Base-by-base conservation (phyloP, 2,797 vertebrate species). In the Heterohyrax brucei region DNA sequence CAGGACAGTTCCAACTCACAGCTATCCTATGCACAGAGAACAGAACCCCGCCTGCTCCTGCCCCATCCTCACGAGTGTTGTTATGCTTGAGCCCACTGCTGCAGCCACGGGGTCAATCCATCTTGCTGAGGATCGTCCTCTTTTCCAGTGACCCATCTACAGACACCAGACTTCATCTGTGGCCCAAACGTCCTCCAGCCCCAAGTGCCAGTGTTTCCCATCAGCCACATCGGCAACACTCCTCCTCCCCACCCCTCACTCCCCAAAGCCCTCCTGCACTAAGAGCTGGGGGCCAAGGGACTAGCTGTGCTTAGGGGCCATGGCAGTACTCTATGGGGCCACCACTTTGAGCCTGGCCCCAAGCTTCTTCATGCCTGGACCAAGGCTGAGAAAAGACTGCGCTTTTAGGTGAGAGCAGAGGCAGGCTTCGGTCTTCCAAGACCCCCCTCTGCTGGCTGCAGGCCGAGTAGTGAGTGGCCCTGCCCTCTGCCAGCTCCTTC, bases 361-460 rank as follows among this genome's bases (percentile, higher is more conserved):
- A 72, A 62, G n/a, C 59, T 3, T 4, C 4, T 6, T 48, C 3
- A 12, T 6, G 5, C 39, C 48, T 79, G 48, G 10, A 70, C 26
- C 26, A 28, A 78, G 46, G 21, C 73, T 33, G 48, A 53, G 93
- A 28, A 78, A n/a, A 30, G 61, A 50, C 33, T 10, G 0, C 7
- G 48, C 16, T 48, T n/a, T 75, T 73, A 21, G 64, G 5, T 7
- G 10, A 21, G n/a, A 16, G 84, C 30, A 24, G 79, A 68, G 24
- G 33, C 48, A 33, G 10, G 16, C 21, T 12, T 48, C 26, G 59
- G 22, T 18, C 73, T 78, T 53, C 9, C 0, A 1, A 14, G 18
- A 53, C 56, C 1, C 6, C 0, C 0, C 61, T 0, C 0, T 8
- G 5, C 14, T 18, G 56, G 59, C 39, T 44, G 13, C 1, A 46